Base-by-base conservation (phyloP, 2,888 invertebrate species). In the Amphimallon solstitiale region DNA sequence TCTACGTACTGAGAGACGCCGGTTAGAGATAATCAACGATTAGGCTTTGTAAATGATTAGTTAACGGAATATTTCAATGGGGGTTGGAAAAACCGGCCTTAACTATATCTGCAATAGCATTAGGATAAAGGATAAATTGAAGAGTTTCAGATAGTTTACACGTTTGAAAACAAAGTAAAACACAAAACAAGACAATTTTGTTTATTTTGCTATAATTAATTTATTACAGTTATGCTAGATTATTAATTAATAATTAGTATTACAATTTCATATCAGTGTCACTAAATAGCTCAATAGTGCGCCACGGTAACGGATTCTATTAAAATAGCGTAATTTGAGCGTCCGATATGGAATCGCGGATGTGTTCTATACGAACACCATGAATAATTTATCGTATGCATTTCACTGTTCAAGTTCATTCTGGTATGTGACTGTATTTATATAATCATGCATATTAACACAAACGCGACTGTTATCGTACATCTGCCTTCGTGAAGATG, bases 321-420 rank as follows among this genome's bases (percentile, higher is more conserved):
- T 56, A 17, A 40, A 56, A 56, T 56, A 56, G 56, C 29, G 23
- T 56, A 56, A 56, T 43, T 43, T 38, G 19, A 19, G 40, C 21
- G 14, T 9, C 43, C 23, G 56, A 14, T 56, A 56, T 56, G 56
- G 56, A 56, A 40, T 23, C 40, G 7, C 56, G 56, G 56, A 56
- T 56, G 56, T 52, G 37, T 40, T 56, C 40, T 56, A 29, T 40
- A 56, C 23, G n/a, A 56, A 56, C 40, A 40, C 43, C 14, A 56
- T 56, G 56, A 56, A 56, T 56, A 40, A 56, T 56, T 56, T 43
- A 56, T 56, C 40, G 56, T 40, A n/a, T n/a, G 56, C 40, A 23
- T 56, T 23, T 54, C 12, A 56, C 56, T 56, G 43, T 23, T 56
- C 43, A 56, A 56, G 56, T 40, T 56, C 56, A 40, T 56, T 56